phyloP scores from a whole-genome alignment of 2,888 invertebrate genomes.

The Drosophila quinaria region DNA sequence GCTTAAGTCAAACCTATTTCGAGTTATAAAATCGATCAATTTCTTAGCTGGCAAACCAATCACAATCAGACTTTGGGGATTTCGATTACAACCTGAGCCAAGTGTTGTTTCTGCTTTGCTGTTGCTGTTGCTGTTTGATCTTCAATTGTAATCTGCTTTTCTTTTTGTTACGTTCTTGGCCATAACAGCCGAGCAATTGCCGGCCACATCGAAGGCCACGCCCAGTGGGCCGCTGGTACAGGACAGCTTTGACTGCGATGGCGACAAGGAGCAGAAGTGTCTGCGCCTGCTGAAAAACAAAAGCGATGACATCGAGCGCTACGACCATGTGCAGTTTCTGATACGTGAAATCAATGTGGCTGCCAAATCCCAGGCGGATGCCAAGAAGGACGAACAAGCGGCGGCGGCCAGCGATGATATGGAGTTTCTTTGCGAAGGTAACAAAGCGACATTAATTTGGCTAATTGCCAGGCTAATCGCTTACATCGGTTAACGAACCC shows the following conservation, averaged over 20 bases:
- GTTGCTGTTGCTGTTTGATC: conserved; percentile 35
- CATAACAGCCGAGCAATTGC: conserved; percentile 54
- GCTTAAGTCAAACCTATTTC: too few relatives aligned
- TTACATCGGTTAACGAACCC: background rate
- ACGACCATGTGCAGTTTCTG: conserved; percentile 96
- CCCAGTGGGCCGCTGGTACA: conserved; percentile 58
- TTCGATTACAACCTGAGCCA: conserved; percentile 6
- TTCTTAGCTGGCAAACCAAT: conserved; percentile 3
- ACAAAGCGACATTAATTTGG: conserved; percentile 26
- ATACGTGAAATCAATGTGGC: conserved; percentile 92
- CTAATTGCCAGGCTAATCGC: conserved; percentile 58
- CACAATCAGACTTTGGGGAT: conserved; percentile 6
- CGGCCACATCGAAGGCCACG: conserved; percentile 54
- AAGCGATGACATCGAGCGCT: conserved; percentile 86
- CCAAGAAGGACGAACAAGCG: conserved; percentile 76
- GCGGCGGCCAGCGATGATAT: conserved; percentile 80
- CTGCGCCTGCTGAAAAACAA: conserved; percentile 84
- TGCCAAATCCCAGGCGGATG: conserved; percentile 87
- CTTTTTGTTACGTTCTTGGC: background rate
- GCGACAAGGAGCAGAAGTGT: conserved; percentile 82
- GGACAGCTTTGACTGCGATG: conserved; percentile 82
- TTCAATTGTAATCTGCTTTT: conserved; percentile 33
- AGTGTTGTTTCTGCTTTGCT: conserved; percentile 9
- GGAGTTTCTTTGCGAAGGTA: conserved; percentile 85
- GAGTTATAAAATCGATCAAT: too few relatives aligned